phyloP scores from a whole-genome alignment of 2,888 invertebrate genomes.

The Teinopalpus imperialis region DNA sequence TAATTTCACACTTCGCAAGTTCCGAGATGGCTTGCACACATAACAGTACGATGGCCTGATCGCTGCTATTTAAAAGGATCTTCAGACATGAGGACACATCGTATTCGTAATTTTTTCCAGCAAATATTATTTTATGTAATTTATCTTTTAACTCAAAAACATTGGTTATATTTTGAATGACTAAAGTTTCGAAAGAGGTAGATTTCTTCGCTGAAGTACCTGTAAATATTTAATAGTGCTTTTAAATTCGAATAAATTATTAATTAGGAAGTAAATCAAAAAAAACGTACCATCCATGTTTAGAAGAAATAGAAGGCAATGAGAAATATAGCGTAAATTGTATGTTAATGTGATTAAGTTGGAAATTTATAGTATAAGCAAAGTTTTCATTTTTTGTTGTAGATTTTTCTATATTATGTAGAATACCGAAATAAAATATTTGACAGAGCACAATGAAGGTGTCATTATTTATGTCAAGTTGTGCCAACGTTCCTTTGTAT shows the following conservation, averaged over 20 bases:
- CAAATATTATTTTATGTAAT: slow-evolving; percentile 67
- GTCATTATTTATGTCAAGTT: background rate
- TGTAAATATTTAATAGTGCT: slow-evolving; percentile 36
- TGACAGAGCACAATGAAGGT: slow-evolving; percentile 8
- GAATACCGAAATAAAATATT: background rate
- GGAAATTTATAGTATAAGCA: background rate
- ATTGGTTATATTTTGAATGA: slow-evolving; percentile 66
- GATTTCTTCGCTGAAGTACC: slow-evolving; percentile 65
- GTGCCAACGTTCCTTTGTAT: too few relatives aligned
- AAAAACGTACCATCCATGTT: slow-evolving; percentile 22
- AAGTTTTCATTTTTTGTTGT: background rate
- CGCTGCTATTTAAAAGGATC: slow-evolving; percentile 63
- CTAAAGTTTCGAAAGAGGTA: slow-evolving; percentile 61
- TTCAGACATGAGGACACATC: slow-evolving; percentile 69
- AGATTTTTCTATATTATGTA: background rate
- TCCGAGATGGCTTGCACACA: slow-evolving; percentile 90
- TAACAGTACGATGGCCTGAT: slow-evolving; percentile 76
- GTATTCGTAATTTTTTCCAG: slow-evolving; percentile 70
- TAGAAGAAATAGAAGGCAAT: background rate
- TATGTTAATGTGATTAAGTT: background rate
- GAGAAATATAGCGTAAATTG: background rate
- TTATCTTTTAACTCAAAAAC: slow-evolving; percentile 66
- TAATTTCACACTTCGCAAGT: slow-evolving; percentile 88
- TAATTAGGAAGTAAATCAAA: too few relatives aligned
- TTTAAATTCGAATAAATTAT: too few relatives aligned